phyloP scores from a whole-genome alignment of 2,113 vertebrate genomes.

The Micromys minutus region DNA sequence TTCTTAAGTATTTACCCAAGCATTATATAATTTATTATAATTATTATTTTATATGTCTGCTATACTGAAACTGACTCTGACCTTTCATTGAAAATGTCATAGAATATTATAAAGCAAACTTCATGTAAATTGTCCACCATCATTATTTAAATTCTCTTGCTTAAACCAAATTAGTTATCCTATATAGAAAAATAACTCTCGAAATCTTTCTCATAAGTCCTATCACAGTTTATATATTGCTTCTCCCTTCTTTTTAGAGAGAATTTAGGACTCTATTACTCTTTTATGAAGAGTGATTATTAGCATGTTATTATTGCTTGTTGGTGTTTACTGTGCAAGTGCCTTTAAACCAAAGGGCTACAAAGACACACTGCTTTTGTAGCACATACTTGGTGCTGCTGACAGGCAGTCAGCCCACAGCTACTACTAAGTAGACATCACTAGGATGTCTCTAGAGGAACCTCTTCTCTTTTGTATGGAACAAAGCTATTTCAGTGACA shows the following conservation, averaged over 20 bases:
- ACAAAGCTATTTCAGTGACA: conserved; percentile 46
- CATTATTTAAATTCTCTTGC: not conserved
- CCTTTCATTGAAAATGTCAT: not conserved
- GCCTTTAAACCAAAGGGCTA: not conserved
- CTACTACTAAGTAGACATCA: not conserved
- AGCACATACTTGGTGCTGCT: not conserved
- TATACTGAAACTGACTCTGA: not conserved
- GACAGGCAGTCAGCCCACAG: not conserved
- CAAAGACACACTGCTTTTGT: not conserved
- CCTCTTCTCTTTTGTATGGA: not conserved
- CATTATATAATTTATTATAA: not conserved
- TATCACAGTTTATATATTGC: not conserved
- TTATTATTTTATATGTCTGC: not conserved
- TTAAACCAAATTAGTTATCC: not conserved
- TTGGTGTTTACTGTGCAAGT: not conserved
- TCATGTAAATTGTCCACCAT: not conserved
- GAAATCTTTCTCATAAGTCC: not conserved
- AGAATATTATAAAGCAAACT: not conserved
- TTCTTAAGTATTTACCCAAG: not conserved
- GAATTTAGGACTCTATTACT: not conserved
- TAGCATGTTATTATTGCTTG: not conserved
- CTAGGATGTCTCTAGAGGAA: not conserved
- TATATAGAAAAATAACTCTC: not conserved
- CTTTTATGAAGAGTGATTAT: not conserved
- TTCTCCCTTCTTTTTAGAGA: not conserved